Evolutionary conservation across 2,888 invertebrate genomes (phyloP).

Genomic region (Rhingia rostrata): DNA sequence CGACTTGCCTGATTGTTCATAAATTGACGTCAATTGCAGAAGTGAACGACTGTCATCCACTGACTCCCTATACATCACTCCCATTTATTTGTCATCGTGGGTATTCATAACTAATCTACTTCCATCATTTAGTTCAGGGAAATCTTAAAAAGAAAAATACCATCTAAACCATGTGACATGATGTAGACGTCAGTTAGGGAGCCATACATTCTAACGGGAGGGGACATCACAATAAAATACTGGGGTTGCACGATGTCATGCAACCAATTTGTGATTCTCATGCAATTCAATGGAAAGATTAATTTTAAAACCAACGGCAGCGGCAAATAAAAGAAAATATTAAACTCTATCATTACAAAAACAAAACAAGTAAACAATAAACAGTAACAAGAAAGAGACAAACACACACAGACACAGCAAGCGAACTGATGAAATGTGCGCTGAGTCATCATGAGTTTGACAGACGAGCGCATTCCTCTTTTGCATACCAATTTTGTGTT

Average conservation of each 20-base stretch:
- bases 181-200: conserved; percentile 48
- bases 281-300: conserved; percentile 60
- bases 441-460: conserved; percentile 31
- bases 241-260: conserved; percentile 34
- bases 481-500: conserved; percentile 56
- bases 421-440: conserved; percentile 1
- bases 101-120: conserved; percentile 44
- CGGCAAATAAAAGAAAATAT: background rate
- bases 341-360: conserved; percentile 22
- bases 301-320: conserved; percentile 42
- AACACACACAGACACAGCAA: background rate
- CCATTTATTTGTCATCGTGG: conserved; percentile 36
- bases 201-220: background rate
- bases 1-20: conserved; percentile 43
- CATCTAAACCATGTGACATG: background rate
- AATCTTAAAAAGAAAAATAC: conserved; percentile 27
- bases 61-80: background rate
- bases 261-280: conserved; percentile 37
- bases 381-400: background rate
- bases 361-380: conserved; percentile 14
- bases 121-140: conserved; percentile 37
- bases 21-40: conserved; percentile 70
- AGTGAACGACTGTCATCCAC: conserved; percentile 39
- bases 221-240: conserved; percentile 2
- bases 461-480: conserved; percentile 24